phyloP scores from a whole-genome alignment of 35 echinoderm and acorn worm genomes.

The Ptychodera flava region DNA sequence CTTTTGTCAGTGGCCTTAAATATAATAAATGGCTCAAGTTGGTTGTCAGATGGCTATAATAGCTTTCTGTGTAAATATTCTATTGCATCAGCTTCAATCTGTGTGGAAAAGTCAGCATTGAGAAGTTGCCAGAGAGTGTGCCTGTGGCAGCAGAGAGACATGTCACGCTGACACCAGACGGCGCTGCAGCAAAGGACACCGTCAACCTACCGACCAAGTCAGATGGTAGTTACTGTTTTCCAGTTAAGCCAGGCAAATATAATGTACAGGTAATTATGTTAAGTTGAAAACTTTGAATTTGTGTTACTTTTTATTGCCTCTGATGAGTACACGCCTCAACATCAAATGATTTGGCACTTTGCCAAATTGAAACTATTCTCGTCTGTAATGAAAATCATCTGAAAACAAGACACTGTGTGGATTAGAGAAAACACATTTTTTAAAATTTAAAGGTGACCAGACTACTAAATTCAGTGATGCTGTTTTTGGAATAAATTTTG shows the following conservation, averaged over 20 bases:
- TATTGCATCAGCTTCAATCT: conserved; percentile 56
- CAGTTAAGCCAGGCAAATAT: conserved; percentile 64
- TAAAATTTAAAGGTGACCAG: too few species aligned
- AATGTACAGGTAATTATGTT: conserved; percentile 39
- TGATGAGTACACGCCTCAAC: too few species aligned
- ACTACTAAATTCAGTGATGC: too few species aligned
- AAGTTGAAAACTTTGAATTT: neutral
- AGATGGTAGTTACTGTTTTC: conserved; percentile 60
- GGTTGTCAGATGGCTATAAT: neutral
- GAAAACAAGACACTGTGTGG: too few species aligned
- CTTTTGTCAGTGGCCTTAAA: neutral
- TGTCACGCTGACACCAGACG: conserved; percentile 48
- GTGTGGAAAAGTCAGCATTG: conserved; percentile 60
- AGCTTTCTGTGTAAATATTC: neutral
- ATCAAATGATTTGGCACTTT: too few species aligned
- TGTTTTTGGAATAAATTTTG: too few species aligned
- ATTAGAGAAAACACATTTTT: too few species aligned
- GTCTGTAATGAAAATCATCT: too few species aligned
- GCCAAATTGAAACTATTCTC: too few species aligned
- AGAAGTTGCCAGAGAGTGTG: conserved; percentile 21
- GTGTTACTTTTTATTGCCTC: too few species aligned
- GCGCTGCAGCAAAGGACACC: conserved; percentile 30
- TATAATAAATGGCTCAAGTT: neutral
- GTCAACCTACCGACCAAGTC: conserved; percentile 43
- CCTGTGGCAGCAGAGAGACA: neutral